Percentiles rank a stretch among this genome's conserved stretches.
phyloP scores from a whole-genome alignment of 2,888 invertebrate species.

The Ophonus ardosiacus region DNA sequence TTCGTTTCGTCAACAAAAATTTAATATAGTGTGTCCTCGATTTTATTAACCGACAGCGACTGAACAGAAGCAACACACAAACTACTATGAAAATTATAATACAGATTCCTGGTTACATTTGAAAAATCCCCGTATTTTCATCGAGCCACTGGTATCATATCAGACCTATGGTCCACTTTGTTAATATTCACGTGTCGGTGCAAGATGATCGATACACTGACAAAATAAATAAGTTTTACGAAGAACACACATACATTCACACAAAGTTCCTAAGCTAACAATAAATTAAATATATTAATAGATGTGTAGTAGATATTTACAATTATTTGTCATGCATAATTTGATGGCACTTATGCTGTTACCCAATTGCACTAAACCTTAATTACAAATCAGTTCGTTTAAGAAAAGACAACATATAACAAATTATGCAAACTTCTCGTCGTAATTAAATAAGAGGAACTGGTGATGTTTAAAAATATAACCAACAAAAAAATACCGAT shows the following conservation, averaged over 20 bases:
- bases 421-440: conserved; percentile 58
- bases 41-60: too few relatives aligned
- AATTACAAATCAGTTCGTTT: conserved; percentile 58
- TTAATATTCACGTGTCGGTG: neutral
- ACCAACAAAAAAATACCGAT: conserved; percentile 41
- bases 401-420: conserved; percentile 50
- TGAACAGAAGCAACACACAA: too few relatives aligned
- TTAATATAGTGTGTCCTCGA: too few relatives aligned
- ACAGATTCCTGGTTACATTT: too few relatives aligned
- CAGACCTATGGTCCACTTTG: neutral
- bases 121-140: too few relatives aligned
- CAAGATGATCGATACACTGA: conserved; percentile 24
- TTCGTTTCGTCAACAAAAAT: too few relatives aligned
- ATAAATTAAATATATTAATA: conserved; percentile 58
- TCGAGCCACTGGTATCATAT: neutral
- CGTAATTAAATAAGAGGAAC: conserved; percentile 55
- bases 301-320: conserved; percentile 68
- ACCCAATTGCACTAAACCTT: conserved; percentile 70
- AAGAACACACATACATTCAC: conserved; percentile 47
- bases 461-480: conserved; percentile 51
- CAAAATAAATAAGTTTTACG: conserved; percentile 39
- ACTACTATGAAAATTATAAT: too few relatives aligned
- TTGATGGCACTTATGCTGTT: conserved; percentile 72
- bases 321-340: conserved; percentile 73
- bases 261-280: conserved; percentile 59